Evolutionary conservation across 2,797 vertebrate species (phyloP).

Genomic region (Acropternis orthonyx): DNA sequence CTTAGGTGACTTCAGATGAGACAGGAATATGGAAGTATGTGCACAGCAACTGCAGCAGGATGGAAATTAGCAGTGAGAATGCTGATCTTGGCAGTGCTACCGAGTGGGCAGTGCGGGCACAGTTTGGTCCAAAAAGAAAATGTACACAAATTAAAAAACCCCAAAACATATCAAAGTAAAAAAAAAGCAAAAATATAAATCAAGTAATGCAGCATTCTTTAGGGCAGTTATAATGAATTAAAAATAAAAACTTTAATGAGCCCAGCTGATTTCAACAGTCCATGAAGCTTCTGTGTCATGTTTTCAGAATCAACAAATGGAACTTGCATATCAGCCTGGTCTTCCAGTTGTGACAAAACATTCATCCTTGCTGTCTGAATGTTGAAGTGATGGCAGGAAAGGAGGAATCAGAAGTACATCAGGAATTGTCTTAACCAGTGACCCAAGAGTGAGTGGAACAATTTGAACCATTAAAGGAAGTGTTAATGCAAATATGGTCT

Average conservation of each 20-base stretch:
- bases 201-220: slow-evolving; percentile 67
- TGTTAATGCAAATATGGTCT: not conserved
- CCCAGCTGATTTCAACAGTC: slow-evolving; percentile 30
- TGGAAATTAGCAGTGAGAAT: not conserved
- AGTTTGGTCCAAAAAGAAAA: slow-evolving; percentile 36
- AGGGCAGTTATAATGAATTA: slow-evolving; percentile 55
- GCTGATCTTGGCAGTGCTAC: not conserved
- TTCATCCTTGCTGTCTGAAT: not conserved
- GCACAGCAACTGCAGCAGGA: not conserved
- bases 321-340: not conserved
- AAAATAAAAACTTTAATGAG: slow-evolving; percentile 25
- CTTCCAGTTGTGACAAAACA: slow-evolving; percentile 20
- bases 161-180: not conserved
- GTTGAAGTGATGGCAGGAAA: not conserved
- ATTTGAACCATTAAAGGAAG: not conserved
- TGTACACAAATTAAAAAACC: not conserved
- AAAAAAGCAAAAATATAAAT: slow-evolving; percentile 61
- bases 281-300: not conserved
- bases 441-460: not conserved
- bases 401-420: rapidly evolving
- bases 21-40: not conserved
- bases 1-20: not conserved
- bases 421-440: not conserved
- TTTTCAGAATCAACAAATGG: slow-evolving; percentile 24
- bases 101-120: not conserved